Evolutionary conservation across 1,140 invertebrate genomes (phyloP), one percentile per base, ranked within the genome.

Genomic region (Drosophila virilis): DNA sequence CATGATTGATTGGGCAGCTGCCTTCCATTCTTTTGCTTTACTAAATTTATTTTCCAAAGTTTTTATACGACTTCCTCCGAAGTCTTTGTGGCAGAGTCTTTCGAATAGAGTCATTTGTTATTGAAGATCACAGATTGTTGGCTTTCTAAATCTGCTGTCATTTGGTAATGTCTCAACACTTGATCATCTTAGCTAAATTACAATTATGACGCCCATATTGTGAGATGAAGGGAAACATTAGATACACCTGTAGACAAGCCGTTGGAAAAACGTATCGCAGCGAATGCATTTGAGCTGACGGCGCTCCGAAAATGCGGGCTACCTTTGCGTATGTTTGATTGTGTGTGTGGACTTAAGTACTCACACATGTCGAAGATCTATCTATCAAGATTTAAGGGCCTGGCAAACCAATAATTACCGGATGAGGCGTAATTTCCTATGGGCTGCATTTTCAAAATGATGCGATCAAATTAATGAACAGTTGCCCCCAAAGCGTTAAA

Each of bases 371-470:
- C 65, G 52, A 74, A 74, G 69, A 88, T 88, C 72, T 68, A 88
- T 88, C 78, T 82, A 86, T 86, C 82, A 88, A 86, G 82, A 86
- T 78, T 64, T 70, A 66, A 80, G 72, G 66, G 71, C 55, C 65
- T 38, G 80, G 57, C 40, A 78, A 78, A 86, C 85, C 84, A 89
- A 89, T 88, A 88, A 88, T 88, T 88, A 88, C 84, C 84, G 84
- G 84, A 88, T 88, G 84, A 78, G 68, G 43, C 76, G 74, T 88
- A 84, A 88, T 89, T 89, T 84, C 80, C 77, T 80, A 84, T 74
- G 77, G 81, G 73, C 75, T 84, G 72, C 60, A 65, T 74, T 81
- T 80, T 84, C 68, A 83, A 73, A 86, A 88, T 76, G 73, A 75
- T 65, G 72, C 79, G 76, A 74, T 88, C 85, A 78, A 89, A 88